Evolutionary conservation across 2,888 invertebrate species (phyloP), one percentile per base, ranked within the genome.

Genomic region (Actias luna): DNA sequence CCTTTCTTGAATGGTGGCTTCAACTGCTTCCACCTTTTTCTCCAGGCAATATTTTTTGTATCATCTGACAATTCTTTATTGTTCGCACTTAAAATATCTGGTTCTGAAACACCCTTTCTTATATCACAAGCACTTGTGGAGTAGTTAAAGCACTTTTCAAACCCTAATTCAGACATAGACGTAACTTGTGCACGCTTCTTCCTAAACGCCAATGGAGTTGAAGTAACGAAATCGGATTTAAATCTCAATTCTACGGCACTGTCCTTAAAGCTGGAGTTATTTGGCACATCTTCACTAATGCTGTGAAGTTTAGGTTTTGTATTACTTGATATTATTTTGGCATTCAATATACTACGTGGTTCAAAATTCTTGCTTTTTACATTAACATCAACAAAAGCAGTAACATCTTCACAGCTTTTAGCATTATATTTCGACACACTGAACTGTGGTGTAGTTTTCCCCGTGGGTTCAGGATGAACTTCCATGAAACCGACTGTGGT

Each of bases 401-500:
- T 84, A 42, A 92, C 79, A 69, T 92, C 90, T 66, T 92, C 92
- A 67, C 85, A 91, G 70, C 92, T 92, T 69, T 87, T 89, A 25
- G 89, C 82, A 69, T 81, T 87, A 71, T 91, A 92, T 70, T 88
- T 91, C 42, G 85, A 82, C 58, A 85, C 69, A 61, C 78, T 82
- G 63, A 79, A 84, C 55, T 74, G 75, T 22, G 82, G 70, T 63
- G 77, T 79, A 55, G 72, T 65, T 66, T 77, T 75, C 61, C 72
- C 73, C 42, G 79, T 71, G 16, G 86, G 84, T 65, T 87, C 80
- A 46, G 84, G 80, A 70, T 80, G 78, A 63, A 75, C 67, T 65
- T 87, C 87, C 84, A 89, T 87, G 39, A 79, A 82, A 61, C 83
- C 84, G 58, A 88, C 84, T 42, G 76, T 84, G 42, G 83, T 78